Evolutionary conservation across 2,797 vertebrate genomes (phyloP).

Genomic region (Selene dorsalis): DNA sequence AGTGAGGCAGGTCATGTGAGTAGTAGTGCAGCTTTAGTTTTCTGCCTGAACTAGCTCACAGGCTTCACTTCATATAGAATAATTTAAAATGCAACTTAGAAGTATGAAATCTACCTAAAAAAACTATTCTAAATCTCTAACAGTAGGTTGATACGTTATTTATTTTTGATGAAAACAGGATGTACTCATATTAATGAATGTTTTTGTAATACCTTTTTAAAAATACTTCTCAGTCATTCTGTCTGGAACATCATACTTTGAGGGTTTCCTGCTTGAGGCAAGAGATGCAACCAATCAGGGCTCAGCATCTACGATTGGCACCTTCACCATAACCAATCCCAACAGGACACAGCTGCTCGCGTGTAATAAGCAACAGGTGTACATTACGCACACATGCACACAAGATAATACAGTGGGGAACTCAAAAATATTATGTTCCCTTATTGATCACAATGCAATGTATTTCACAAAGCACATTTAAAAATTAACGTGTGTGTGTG

Average conservation of each 20-base stretch:
- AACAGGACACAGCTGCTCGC: conserved; percentile 84
- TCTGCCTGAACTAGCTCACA: no score
- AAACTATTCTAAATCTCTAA: not conserved
- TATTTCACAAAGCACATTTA: not conserved
- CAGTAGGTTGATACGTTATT: no score
- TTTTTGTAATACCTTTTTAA: not conserved
- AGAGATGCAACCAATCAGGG: conserved; percentile 75
- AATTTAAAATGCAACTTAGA: not conserved
- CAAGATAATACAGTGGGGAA: no score
- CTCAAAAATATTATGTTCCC: no score
- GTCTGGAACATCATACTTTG: conserved; percentile 69
- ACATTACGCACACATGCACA: not conserved
- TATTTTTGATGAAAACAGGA: not conserved
- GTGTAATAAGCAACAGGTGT: conserved; percentile 78
- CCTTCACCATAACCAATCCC: conserved; percentile 79
- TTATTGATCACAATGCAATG: not conserved
- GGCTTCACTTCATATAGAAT: no score
- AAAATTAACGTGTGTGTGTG: not conserved
- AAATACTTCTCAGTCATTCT: conserved; percentile 67
- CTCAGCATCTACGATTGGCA: conserved; percentile 76
- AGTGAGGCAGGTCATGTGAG: no score
- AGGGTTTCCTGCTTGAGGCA: conserved; percentile 88
- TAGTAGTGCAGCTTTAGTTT: no score
- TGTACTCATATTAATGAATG: not conserved
- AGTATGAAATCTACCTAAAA: not conserved